Conservation (phyloP, 1,140 invertebrate genomes). For the Cephus cinctus region DNA sequence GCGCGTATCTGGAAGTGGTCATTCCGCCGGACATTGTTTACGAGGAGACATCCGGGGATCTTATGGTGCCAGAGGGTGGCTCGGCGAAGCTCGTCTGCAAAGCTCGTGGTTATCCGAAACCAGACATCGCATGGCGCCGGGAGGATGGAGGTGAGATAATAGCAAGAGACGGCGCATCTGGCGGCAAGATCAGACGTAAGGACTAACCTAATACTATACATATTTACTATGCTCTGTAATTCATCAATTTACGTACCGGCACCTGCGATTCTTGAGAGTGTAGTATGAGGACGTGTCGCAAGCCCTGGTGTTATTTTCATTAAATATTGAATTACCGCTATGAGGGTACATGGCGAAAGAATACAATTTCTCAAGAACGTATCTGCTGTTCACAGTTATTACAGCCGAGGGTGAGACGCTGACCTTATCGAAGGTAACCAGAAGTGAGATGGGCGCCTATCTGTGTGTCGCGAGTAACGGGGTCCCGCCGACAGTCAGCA, state of each 20-base stretch:
- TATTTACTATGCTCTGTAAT: too few relatives aligned
- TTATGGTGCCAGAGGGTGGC: conserved; percentile 89
- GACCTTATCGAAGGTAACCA: conserved; percentile 74
- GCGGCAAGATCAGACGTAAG: conserved; percentile 70
- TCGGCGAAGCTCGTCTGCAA: conserved; percentile 84
- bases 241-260: too few relatives aligned
- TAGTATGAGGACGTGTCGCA: too few relatives aligned
- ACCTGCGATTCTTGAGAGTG: too few relatives aligned
- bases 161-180: conserved; percentile 65
- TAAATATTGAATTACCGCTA: too few relatives aligned
- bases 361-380: not conserved
- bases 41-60: conserved; percentile 83
- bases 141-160: conserved; percentile 85
- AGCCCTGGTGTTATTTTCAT: too few relatives aligned
- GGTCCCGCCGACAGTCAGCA: conserved; percentile 77
- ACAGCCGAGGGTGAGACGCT: conserved; percentile 75
- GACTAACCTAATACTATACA: too few relatives aligned
- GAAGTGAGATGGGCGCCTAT: conserved; percentile 85
- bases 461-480: conserved; percentile 77
- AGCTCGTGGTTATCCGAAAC: conserved; percentile 80
- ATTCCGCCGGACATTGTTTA: conserved; percentile 89
- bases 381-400: conserved; percentile 56
- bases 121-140: conserved; percentile 81
- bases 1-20: conserved; percentile 81
- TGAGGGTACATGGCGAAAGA: not conserved